Conservation (phyloP, 2,797 vertebrate species). For the Tiaroga cobitis region DNA sequence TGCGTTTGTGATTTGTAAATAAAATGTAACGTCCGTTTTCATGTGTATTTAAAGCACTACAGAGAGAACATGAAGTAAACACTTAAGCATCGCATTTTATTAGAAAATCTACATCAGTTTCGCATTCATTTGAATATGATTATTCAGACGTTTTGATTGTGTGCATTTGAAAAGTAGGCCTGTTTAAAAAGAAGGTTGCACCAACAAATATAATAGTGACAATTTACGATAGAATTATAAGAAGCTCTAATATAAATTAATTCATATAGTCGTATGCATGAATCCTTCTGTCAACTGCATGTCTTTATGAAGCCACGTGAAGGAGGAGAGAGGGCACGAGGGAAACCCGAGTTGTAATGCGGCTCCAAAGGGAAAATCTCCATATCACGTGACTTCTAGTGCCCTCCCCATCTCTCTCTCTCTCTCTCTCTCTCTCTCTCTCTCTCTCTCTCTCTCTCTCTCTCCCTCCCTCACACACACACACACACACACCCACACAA, state of each 20-base stretch:
- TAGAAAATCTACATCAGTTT: not conserved
- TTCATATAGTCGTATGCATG: not conserved
- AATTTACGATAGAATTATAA: not conserved
- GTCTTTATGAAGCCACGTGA: conserved; percentile 18
- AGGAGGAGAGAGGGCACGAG: conserved; percentile 32
- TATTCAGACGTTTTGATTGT: not conserved
- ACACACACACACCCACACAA: not conserved
- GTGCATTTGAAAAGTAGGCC: no score
- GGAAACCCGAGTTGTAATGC: conserved; percentile 51
- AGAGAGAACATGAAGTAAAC: not conserved
- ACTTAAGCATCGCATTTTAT: not conserved
- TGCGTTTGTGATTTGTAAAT: not conserved
- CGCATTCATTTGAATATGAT: not conserved
- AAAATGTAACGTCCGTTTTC: not conserved
- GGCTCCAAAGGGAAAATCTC: conserved; percentile 52
- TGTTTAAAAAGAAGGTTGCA: not conserved
- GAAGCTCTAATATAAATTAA: not conserved
- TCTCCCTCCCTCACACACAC: not conserved
- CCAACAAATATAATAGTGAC: not conserved
- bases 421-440: no score
- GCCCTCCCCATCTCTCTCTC: not conserved
- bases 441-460: not conserved
- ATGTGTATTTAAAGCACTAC: not conserved
- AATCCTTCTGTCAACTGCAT: not conserved
- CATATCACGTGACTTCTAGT: conserved; percentile 44